These are phyloP conservation scores for Saimiri boliviensis DNA, from an alignment of 2,113 vertebrate species.

Conservation along the genomic window DNA sequence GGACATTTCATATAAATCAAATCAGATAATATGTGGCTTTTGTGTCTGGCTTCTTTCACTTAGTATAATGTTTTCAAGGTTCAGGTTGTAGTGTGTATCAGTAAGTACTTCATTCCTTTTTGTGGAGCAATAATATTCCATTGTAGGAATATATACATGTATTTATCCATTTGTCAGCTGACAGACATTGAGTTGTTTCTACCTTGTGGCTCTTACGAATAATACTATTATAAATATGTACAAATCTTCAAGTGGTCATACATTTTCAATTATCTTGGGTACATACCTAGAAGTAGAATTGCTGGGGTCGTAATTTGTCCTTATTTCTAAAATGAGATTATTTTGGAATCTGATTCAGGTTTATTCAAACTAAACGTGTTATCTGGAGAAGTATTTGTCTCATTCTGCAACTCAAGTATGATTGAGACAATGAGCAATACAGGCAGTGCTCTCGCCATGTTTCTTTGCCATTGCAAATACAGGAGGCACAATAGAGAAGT, in stretches of 20 bases:
- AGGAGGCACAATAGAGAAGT: neutral
- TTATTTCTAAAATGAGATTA: neutral
- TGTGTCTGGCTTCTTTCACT: neutral
- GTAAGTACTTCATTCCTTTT: neutral
- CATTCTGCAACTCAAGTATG: neutral
- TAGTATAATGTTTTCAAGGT: neutral
- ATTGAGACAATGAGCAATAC: neutral
- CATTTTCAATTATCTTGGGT: neutral
- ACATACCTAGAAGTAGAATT: neutral
- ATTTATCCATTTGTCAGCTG: neutral
- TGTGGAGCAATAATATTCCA: neutral
- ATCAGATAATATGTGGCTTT: neutral
- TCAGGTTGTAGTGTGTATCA: neutral
- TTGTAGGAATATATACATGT: neutral
- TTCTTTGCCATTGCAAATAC: neutral
- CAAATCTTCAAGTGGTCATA: neutral
- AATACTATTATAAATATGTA: neutral
- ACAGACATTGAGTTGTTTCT: neutral
- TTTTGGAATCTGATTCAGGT: neutral
- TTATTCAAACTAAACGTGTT: neutral
- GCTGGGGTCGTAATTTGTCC: neutral
- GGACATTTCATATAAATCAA: neutral
- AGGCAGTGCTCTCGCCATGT: neutral
- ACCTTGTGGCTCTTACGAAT: neutral
- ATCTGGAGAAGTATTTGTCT: neutral